Conservation (phyloP, 1,140 invertebrate genomes). For the Chironomus tepperi region DNA sequence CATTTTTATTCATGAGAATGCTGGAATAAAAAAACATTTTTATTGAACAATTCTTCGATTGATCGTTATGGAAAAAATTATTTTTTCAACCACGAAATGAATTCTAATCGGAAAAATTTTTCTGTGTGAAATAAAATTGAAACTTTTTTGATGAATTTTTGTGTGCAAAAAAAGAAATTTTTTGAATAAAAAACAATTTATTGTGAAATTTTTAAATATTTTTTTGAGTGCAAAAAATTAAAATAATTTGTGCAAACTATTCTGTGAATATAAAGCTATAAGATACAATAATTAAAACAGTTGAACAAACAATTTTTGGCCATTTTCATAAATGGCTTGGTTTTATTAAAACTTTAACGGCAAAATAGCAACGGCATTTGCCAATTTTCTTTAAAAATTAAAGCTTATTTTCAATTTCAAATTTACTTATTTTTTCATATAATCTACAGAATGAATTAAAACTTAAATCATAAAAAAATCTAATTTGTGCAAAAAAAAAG, state of each 20-base stretch:
- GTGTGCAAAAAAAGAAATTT: too few species aligned
- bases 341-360: neutral
- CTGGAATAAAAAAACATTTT: neutral
- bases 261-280: too few species aligned
- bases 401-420: neutral
- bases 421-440: neutral
- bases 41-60: neutral
- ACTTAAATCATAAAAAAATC: constrained; percentile 32
- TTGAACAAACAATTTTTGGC: neutral
- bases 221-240: too few species aligned
- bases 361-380: neutral
- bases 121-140: too few species aligned
- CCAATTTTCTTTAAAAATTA: neutral
- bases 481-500: neutral
- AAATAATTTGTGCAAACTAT: too few species aligned
- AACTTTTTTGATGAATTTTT: too few species aligned
- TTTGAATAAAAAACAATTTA: too few species aligned
- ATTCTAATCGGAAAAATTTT: neutral
- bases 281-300: neutral
- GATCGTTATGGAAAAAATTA: too few species aligned
- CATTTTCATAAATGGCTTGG: neutral
- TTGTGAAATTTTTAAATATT: too few species aligned
- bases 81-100: neutral
- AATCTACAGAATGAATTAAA: neutral
- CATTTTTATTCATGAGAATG: too few species aligned